These are phyloP conservation scores for Pantherophis vulpinus DNA, from an alignment of 2,797 vertebrate genomes.

Conservation along the genomic window DNA sequence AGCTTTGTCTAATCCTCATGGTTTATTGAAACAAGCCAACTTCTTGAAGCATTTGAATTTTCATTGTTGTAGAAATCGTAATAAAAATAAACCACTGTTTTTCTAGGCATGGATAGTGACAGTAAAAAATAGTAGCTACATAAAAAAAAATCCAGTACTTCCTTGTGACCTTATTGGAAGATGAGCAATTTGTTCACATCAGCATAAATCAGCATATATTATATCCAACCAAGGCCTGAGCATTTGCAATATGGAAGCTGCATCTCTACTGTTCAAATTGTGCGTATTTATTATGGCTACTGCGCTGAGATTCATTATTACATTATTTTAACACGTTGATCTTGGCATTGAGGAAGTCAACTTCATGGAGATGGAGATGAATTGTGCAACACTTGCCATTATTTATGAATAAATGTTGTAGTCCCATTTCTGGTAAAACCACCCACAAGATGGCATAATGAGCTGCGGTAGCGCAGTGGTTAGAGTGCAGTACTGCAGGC, in stretches of 20 bases:
- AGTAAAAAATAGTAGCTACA: background rate
- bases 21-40: background rate
- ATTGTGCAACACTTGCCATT: background rate
- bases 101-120: background rate
- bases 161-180: background rate
- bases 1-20: background rate
- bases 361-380: background rate
- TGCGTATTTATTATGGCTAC: background rate
- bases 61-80: background rate
- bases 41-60: background rate
- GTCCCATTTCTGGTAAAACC: background rate
- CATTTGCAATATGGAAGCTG: background rate
- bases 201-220: background rate
- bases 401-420: background rate
- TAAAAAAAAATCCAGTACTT: background rate
- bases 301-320: background rate
- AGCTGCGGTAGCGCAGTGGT: no score
- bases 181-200: background rate
- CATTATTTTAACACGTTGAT: background rate
- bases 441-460: background rate
- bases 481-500: no score
- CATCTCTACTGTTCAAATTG: background rate
- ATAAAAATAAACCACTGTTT: background rate
- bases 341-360: background rate
- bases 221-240: background rate